A percentile compares a stretch with the other conserved stretches of the same genome.
Conservation (phyloP, 1,140 invertebrate genomes). For the Orchestia grillus region DNA sequence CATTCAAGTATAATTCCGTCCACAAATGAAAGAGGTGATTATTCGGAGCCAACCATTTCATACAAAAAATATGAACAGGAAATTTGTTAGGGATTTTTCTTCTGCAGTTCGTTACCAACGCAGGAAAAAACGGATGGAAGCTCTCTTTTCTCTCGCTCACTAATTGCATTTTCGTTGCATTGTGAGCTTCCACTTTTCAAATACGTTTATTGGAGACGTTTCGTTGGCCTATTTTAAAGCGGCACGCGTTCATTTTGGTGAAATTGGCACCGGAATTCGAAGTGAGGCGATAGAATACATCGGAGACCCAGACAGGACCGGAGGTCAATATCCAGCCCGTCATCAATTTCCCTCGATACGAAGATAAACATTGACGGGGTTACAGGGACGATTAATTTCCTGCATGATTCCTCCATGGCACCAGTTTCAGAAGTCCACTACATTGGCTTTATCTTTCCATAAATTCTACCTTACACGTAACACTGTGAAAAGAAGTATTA, state of each 20-base stretch:
- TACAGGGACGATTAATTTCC: neutral
- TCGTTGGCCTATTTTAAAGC: neutral
- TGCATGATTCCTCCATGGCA: too few relatives aligned
- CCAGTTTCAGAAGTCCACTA: neutral
- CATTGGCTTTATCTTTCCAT: neutral
- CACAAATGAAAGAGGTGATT: too few relatives aligned
- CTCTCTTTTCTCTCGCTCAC: too few relatives aligned
- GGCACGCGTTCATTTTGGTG: neutral
- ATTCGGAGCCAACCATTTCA: too few relatives aligned
- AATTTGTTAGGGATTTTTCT: too few relatives aligned
- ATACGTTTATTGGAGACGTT: neutral
- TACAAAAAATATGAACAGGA: too few relatives aligned
- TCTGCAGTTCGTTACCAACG: too few relatives aligned
- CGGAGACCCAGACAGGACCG: neutral
- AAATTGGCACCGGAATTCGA: neutral
- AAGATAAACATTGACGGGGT: neutral
- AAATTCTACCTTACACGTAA: neutral
- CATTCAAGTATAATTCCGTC: too few relatives aligned
- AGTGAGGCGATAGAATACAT: neutral
- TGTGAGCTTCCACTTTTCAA: neutral
- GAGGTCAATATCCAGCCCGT: neutral
- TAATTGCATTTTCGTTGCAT: too few relatives aligned
- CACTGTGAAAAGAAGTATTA: neutral
- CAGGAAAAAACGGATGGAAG: too few relatives aligned
- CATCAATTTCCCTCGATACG: neutral